Base-by-base conservation (phyloP, 2,113 vertebrate species). In the Pachypanchax playfairii region DNA sequence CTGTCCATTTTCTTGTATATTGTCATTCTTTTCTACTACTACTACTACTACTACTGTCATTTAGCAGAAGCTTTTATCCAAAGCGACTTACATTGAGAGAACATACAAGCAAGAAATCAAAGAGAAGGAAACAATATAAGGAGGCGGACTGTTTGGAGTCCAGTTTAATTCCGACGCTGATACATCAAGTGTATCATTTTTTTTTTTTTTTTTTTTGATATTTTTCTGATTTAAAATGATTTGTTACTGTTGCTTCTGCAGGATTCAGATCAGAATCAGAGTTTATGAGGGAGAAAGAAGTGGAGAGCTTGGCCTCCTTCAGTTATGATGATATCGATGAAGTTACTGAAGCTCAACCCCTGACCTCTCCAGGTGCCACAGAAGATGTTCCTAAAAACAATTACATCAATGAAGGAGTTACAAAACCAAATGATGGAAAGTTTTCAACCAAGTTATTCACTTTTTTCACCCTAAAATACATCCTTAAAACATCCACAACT, bases 291-390 rank as follows among this genome's bases (percentile, higher is more conserved):
- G 74, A 77, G 28, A 31, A 15, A 0, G 58, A 60, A 0, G 12
- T 10, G 0, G 28, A 0, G 3, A 82, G 79, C 41, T 0, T 0
- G 31, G 46, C 58, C 15, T 89, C 86, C 13, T 46, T 78, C 2
- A 24, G 65, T 21, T 89, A 91, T 2, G 87, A 91, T 43, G 89
- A 92, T 4, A 33, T 90, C 1, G 80, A 82, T 5, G 70, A 74
- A 25, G 18, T 9, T 1, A 5, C 1, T 0, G 53, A 70, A 39
- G 1, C 9, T 38, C 69, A 7, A 26, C 46, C 46, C 1, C 43
- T 79, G 54, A 69, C 20, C 2, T 7, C 38, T 6, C 12, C 20
- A 6, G 1, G 29, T 1, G 1, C 25, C 35, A 5, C 57, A 3
- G 12, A 2, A 10, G 44, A 1, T 4, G 26, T 38, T 6, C 6